phyloP scores from a whole-genome alignment of 1,140 invertebrate genomes.

The Meloidogyne floridensis region DNA sequence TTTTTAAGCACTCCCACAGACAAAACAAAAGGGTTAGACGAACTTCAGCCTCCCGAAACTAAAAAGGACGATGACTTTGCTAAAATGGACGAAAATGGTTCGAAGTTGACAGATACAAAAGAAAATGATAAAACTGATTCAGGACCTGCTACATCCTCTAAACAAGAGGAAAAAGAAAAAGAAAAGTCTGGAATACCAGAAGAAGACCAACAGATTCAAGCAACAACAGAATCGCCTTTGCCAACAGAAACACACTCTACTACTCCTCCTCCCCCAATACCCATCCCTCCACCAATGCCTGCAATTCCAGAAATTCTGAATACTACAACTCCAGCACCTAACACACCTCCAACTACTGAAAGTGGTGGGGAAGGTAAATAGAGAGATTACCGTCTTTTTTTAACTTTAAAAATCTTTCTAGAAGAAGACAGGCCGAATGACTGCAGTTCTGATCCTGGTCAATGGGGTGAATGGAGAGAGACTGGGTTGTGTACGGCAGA shows the following conservation, averaged over 20 bases:
- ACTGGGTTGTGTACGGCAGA: slow-evolving; percentile 35
- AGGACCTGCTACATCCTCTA: background rate
- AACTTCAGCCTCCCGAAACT: background rate
- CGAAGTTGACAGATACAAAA: background rate
- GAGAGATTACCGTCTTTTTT: no score
- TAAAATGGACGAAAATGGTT: background rate
- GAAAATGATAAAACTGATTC: background rate
- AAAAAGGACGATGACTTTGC: background rate
- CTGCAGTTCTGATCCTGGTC: slow-evolving; percentile 22
- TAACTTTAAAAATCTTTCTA: background rate
- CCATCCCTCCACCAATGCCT: background rate
- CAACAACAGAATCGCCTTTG: background rate
- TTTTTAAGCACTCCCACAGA: no score
- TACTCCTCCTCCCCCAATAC: background rate
- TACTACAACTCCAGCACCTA: background rate
- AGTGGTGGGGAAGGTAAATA: background rate
- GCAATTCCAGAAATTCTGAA: background rate
- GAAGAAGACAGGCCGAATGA: background rate
- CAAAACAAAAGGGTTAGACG: background rate
- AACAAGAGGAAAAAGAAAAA: background rate
- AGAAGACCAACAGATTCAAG: background rate
- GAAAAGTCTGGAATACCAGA: background rate
- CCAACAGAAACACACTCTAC: background rate
- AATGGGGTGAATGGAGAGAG: slow-evolving; percentile 46
- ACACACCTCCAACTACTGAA: background rate